Percentiles rank a stretch among this genome's conserved stretches.
Evolutionary conservation across 37 sponge, comb jelly and placozoan genomes (phyloP).

Genomic region (Hormiphora californensis): DNA sequence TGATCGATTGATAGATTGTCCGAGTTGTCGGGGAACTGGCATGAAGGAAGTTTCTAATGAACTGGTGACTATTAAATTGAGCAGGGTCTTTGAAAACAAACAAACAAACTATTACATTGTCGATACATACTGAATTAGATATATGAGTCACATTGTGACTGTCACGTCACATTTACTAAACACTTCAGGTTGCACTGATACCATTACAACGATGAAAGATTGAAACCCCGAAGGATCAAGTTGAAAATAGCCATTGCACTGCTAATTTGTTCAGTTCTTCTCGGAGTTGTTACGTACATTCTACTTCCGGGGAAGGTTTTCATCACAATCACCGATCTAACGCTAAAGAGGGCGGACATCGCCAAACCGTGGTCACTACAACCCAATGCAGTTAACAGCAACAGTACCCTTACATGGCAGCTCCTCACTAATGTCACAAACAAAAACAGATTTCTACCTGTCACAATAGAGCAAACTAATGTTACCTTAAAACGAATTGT

Average conservation of each 20-base stretch:
- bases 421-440: neutral
- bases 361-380: neutral
- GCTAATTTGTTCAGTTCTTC: neutral
- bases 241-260: neutral
- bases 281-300: neutral
- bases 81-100: too few relatives aligned
- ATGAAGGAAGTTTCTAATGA: conserved; percentile 5
- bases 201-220: conserved; percentile 24
- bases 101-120: too few relatives aligned
- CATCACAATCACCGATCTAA: neutral
- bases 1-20: conserved; percentile 15
- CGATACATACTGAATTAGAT: too few relatives aligned
- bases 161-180: too few relatives aligned
- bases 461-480: neutral
- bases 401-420: neutral
- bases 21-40: conserved; percentile 20
- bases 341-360: neutral
- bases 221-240: conserved; percentile 24
- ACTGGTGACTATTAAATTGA: too few relatives aligned
- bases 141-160: too few relatives aligned
- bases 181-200: conserved; percentile 51
- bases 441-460: neutral
- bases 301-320: neutral
- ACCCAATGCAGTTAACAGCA: neutral
- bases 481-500: neutral